Percentiles rank a stretch among this genome's conserved stretches.
Conservation (phyloP, 2,113 vertebrate species). For the rat (Rattus norvegicus) region GRCr8 NC_086033.1:54045001-54045500, state of each 20-base stretch:
- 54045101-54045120: slow-evolving; percentile 81
- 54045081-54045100: not conserved
- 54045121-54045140: slow-evolving; percentile 83
- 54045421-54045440: not conserved
- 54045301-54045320: not conserved
- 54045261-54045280: not conserved
- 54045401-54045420: not conserved
- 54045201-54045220: not conserved
- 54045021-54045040: not conserved
- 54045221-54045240: not conserved
- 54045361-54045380: not conserved
- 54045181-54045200: slow-evolving; percentile 88
- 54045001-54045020: not conserved
- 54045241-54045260: not conserved
- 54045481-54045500: not conserved
- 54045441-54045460: not conserved
- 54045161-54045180: slow-evolving; percentile 86
- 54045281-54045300: not conserved
- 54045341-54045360: not conserved
- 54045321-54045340: not conserved
- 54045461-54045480: not conserved
- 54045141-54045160: slow-evolving; percentile 86
- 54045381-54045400: not conserved
- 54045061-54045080: not conserved
- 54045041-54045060: not conserved